Percentiles rank a stretch among this genome's conserved stretches.
Evolutionary conservation across 2,888 invertebrate genomes (phyloP).

Genomic region (Polydrusus tereticollis): DNA sequence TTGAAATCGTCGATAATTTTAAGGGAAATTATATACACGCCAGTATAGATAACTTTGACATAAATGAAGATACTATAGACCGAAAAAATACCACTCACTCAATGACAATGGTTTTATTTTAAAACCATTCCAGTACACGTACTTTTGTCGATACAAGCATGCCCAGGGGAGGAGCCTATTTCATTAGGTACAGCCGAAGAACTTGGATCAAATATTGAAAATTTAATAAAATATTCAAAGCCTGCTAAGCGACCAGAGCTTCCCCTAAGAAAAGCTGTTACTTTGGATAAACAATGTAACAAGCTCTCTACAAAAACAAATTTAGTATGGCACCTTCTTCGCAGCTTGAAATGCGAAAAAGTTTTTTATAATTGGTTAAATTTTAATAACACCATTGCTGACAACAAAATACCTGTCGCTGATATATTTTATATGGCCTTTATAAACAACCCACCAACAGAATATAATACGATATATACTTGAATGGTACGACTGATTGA

Average conservation of each 20-base stretch:
- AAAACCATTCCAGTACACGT: neutral
- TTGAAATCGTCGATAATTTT: no score
- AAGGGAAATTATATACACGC: no score
- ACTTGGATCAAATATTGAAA: neutral
- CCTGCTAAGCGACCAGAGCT: neutral
- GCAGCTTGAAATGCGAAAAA: neutral
- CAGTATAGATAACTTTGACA: conserved; percentile 15
- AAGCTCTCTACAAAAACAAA: neutral
- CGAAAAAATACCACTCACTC: conserved; percentile 3
- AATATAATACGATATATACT: conserved; percentile 7
- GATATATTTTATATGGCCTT: conserved; percentile 5
- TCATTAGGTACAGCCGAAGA: neutral
- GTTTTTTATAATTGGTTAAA: neutral
- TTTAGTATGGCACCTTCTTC: neutral
- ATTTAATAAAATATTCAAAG: neutral
- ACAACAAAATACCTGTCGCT: neutral
- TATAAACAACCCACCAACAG: neutral
- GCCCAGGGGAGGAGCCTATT: neutral
- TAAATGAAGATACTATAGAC: conserved; percentile 3
- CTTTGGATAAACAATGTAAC: neutral
- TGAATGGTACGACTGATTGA: neutral
- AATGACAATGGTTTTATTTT: neutral
- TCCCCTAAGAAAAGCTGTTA: neutral
- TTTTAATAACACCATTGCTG: neutral
- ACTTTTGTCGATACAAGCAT: neutral